Evolutionary conservation across 2,888 invertebrate genomes (phyloP), one percentile per base, ranked within the genome.

Genomic region (Sphinx pinastri): DNA sequence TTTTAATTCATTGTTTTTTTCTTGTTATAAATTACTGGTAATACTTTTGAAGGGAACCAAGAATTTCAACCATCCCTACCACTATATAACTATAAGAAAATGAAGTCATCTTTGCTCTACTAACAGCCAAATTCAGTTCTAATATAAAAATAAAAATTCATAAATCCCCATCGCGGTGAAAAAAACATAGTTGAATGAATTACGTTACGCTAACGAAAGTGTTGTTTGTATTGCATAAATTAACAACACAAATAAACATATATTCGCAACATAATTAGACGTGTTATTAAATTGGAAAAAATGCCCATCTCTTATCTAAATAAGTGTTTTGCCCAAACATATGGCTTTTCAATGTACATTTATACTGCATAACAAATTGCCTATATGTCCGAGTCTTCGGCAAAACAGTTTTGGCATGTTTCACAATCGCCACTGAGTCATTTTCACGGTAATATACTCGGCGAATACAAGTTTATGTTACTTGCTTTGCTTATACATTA

Each of bases 211-310:
- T 19, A 55, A 55, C 54, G 54, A 55, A 55, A 55, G 54, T 0
- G 0, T 55, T 55, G 54, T 55, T 55, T 16, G 16, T 55, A 19
- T 55, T 55, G 16, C 54, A 55, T 55, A 16, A 10, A 19, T 55
- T 55, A 55, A 19, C 54, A 55, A 55, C 16, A 16, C 16, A 55
- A 51, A 13, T 51, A 51, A 13, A 13, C 12, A 1, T 55, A 55
- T 55, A 55, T 55, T 55, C 54, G 16, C 54, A 55, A 16, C 54
- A 55, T 55, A 55, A 55, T 55, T 19, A 55, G 54, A 16, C 16
- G 54, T 11, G 10, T 8, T 19, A n/a, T 52, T n/a, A n/a, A 14
- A n/a, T 52, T n/a, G n/a, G 14, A 19, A 55, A 55, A 55, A 55
- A 19, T 55, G 16, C 10, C 54, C 16, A 55, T 16, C 10, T 55